These are phyloP conservation scores for Mimumesa dahlbomi DNA, from an alignment of 2,888 invertebrate genomes.

Conservation along the genomic window DNA sequence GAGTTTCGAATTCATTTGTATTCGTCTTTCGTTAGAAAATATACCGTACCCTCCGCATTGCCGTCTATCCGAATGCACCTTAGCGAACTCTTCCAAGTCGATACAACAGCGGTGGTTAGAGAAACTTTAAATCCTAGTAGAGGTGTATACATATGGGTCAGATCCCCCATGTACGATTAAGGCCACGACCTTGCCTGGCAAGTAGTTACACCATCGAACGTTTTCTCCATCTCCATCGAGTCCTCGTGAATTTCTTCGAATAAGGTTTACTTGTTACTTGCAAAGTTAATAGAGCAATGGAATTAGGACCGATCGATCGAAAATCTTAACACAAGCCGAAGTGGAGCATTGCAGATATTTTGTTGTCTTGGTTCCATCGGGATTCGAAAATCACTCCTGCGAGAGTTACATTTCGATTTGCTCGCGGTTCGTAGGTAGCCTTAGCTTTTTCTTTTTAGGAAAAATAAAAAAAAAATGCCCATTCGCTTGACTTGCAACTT, in stretches of 20 bases:
- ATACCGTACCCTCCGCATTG: conserved; percentile 24
- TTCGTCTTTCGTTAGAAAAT: conserved; percentile 25
- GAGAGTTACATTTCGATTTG: no score
- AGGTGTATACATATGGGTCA: conserved; percentile 34
- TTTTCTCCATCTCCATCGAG: conserved; percentile 26
- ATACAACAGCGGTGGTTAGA: conserved; percentile 31
- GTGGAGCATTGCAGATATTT: no score
- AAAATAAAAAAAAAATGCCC: background rate
- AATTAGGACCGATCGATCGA: no score
- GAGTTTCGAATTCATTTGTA: conserved; percentile 22
- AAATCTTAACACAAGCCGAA: no score
- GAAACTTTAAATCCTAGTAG: conserved; percentile 49
- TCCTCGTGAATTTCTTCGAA: conserved; percentile 5
- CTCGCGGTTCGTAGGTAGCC: no score
- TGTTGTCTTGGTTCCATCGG: no score
- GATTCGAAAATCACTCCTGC: no score
- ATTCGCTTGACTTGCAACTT: background rate
- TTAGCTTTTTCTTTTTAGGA: background rate
- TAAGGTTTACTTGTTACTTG: no score
- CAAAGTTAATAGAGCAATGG: no score
- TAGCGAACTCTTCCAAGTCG: conserved; percentile 30
- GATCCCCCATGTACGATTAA: conserved; percentile 47
- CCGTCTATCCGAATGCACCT: no score
- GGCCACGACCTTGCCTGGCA: conserved; percentile 47
- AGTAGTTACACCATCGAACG: conserved; percentile 17